Conservation (phyloP, 1,140 invertebrate species). For the Prorops nasuta region DNA sequence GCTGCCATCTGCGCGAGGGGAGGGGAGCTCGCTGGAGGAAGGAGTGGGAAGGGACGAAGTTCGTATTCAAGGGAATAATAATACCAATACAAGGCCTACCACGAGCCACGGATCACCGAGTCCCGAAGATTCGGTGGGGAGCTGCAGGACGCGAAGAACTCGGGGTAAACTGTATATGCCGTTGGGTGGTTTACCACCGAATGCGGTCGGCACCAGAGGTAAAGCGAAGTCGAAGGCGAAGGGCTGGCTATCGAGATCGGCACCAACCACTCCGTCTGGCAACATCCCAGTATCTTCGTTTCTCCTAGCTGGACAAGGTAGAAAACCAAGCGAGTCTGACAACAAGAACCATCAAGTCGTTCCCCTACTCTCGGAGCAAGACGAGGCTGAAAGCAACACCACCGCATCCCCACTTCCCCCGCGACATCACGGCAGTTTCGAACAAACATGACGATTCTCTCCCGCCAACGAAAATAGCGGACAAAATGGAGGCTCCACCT, state of each 20-base stretch:
- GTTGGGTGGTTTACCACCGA: slow-evolving; percentile 35
- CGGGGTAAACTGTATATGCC: slow-evolving; percentile 51
- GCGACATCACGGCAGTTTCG: slow-evolving; percentile 32
- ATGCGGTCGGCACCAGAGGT: slow-evolving; percentile 21
- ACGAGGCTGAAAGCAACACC: slow-evolving; percentile 39
- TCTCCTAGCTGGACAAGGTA: slow-evolving; percentile 42
- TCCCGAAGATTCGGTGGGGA: slow-evolving; percentile 30
- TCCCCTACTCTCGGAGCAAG: slow-evolving; percentile 50
- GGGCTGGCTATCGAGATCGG: slow-evolving; percentile 69
- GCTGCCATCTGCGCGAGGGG: no score
- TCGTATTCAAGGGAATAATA: no score
- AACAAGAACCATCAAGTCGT: slow-evolving; percentile 47
- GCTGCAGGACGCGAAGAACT: slow-evolving; percentile 30
- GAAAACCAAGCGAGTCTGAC: slow-evolving; percentile 40
- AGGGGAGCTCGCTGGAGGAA: no score
- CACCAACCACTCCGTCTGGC: slow-evolving; percentile 72
- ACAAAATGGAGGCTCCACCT: no score
- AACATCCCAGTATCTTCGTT: slow-evolving; percentile 44
- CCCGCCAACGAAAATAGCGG: no score
- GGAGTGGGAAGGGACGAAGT: no score
- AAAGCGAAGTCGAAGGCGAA: slow-evolving; percentile 44
- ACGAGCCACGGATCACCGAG: slow-evolving; percentile 22
- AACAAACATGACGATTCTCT: slow-evolving; percentile 35
- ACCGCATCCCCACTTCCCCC: slow-evolving; percentile 10
- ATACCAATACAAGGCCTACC: background rate